These are phyloP conservation scores for Catagonus wagneri DNA, from an alignment of 2,113 vertebrate genomes.

Conservation along the genomic window DNA sequence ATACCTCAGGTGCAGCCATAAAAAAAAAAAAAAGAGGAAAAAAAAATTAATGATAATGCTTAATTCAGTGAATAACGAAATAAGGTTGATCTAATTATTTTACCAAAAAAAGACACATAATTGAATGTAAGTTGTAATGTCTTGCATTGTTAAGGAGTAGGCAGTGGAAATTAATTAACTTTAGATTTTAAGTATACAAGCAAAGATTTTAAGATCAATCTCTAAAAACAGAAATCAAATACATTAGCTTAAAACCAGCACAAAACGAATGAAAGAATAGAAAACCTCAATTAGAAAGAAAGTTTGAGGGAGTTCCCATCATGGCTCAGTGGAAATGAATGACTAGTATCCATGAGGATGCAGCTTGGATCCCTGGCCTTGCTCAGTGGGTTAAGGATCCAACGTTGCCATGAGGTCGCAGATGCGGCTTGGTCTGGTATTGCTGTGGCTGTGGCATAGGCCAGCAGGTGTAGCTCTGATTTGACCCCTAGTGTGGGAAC, in stretches of 20 bases:
- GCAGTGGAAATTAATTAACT: not conserved
- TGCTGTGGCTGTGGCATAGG: too few species aligned
- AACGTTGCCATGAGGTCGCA: too few species aligned
- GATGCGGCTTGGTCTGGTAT: too few species aligned
- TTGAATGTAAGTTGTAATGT: not conserved
- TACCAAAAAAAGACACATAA: not conserved
- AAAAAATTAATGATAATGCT: not conserved
- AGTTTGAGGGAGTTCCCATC: not conserved
- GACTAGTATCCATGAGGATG: too few species aligned
- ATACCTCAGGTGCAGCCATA: too few species aligned
- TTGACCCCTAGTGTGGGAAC: too few species aligned
- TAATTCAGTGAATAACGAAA: not conserved
- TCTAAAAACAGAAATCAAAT: not conserved
- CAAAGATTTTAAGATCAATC: not conserved
- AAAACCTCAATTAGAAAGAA: not conserved
- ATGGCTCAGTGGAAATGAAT: too few species aligned
- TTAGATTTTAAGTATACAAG: not conserved
- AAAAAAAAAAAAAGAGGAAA: too few species aligned
- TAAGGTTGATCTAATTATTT: not conserved
- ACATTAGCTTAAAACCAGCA: conserved; percentile 9
- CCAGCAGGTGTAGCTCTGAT: too few species aligned
- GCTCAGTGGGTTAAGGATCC: too few species aligned
- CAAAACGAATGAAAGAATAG: not conserved
- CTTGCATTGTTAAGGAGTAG: not conserved
- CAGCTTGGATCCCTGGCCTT: too few species aligned